These are phyloP conservation scores for Sphenodon punctatus DNA, from an alignment of 2,797 vertebrate species.

Conservation along the genomic window DNA sequence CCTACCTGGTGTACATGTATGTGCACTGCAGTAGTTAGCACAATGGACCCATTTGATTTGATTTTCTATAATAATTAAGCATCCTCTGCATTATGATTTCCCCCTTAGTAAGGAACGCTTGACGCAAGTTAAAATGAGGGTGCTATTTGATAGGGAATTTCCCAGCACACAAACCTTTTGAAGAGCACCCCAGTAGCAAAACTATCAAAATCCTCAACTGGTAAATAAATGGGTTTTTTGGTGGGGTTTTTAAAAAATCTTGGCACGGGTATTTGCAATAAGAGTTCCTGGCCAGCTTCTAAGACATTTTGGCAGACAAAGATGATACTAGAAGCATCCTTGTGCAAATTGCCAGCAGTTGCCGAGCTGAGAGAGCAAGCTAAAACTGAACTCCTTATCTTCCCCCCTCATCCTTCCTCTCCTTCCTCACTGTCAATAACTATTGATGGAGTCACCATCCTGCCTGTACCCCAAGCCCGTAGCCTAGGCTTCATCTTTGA, in stretches of 20 bases:
- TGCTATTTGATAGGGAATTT: neutral
- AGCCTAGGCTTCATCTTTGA: too few relatives aligned
- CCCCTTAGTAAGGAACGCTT: neutral
- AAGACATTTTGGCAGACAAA: neutral
- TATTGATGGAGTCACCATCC: too few relatives aligned
- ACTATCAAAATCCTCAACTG: neutral
- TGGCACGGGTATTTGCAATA: neutral
- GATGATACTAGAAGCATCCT: neutral
- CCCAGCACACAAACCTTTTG: neutral
- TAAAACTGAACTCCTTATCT: too few relatives aligned
- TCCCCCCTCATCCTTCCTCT: too few relatives aligned
- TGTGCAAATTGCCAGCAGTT: neutral
- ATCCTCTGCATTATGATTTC: neutral
- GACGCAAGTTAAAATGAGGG: neutral
- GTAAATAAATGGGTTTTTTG: too few relatives aligned
- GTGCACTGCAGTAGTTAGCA: neutral
- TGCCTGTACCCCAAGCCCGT: too few relatives aligned
- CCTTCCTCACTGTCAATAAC: too few relatives aligned
- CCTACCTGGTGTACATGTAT: too few relatives aligned
- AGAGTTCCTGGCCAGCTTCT: neutral
- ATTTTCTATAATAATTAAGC: neutral
- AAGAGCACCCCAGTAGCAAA: neutral
- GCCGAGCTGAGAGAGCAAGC: neutral
- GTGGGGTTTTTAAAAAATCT: neutral
- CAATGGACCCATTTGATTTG: neutral